Evolutionary conservation across 2,113 vertebrate genomes (phyloP), one percentile per base, ranked within the genome.

Genomic region (Sinocyclocheilus anshuiensis): DNA sequence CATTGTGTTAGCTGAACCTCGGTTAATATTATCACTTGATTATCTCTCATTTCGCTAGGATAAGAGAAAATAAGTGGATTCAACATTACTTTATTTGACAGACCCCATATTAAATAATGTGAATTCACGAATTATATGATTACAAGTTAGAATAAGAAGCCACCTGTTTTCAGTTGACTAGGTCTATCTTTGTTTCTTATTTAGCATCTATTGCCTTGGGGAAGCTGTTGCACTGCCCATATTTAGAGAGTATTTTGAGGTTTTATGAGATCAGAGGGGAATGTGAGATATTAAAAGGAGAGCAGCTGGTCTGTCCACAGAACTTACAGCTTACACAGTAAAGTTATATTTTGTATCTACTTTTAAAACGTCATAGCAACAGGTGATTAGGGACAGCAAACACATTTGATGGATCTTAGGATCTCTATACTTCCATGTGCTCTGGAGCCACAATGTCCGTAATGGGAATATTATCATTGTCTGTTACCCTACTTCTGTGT

Each of bases 171-270:
- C 39, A 67, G 45, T 45, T 77, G 74, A 65, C 57, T 50, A 39
- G 16, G 8, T 65, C 39, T 77, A 63, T 76, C 71, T 76, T 59
- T 61, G 83, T 57, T 45, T 75, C 69, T 61, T 61, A 4, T 84
- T 84, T 42, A 75, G 22, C 15, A 61, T 85, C 75, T 29, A 50
- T 77, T 53, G 39, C 74, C 83, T 63, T 77, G 55, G 83, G 83
- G 59, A 84, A 84, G 16, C 22, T 77, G 53, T 48, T 65, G 74
- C 36, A 75, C 72, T 85, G 74, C 24, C 83, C 83, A 85, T 77
- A 48, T 75, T 42, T 42, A 85, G 74, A 65, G 59, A 85, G 75
- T 85, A 85, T 77, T 85, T 77, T 65, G 77, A 85, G 74, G 74
- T 59, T 77, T 85, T 77, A 85, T 63, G 84, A 85, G 59, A 77